Conservation (phyloP, 2,888 invertebrate genomes). For the Sthenelais limicola region DNA sequence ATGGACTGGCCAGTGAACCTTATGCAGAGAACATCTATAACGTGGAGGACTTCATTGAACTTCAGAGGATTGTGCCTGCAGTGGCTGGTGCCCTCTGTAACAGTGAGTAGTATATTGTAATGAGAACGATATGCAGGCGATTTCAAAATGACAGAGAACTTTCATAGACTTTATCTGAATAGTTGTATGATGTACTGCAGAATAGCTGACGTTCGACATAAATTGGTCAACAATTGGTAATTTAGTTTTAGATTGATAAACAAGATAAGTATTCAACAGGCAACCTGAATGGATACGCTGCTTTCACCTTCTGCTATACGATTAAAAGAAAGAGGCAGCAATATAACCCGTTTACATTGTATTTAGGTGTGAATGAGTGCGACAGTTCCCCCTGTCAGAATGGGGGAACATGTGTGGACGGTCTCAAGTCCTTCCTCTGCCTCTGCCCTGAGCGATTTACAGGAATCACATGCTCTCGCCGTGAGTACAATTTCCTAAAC, state of each 20-base stretch:
- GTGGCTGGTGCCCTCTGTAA: slow-evolving; percentile 50
- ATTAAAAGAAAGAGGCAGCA: no score
- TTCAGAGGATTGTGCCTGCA: slow-evolving; percentile 40
- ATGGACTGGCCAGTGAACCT: slow-evolving; percentile 51
- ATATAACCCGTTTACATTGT: no score
- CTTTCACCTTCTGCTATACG: no score
- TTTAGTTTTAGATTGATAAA: no score
- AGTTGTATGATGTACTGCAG: no score
- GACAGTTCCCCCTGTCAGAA: slow-evolving; percentile 62
- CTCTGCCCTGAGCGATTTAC: slow-evolving; percentile 46
- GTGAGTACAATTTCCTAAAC: no score
- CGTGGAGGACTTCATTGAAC: slow-evolving; percentile 47
- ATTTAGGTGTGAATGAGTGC: slow-evolving; percentile 61
- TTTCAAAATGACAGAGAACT: neutral
- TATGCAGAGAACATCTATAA: slow-evolving; percentile 50
- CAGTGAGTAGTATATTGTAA: slow-evolving; percentile 41
- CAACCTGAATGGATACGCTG: no score
- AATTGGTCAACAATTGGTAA: no score
- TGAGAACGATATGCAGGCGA: neutral
- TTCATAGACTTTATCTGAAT: no score
- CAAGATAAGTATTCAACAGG: no score
- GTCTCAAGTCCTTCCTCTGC: slow-evolving; percentile 54
- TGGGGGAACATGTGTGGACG: slow-evolving; percentile 64
- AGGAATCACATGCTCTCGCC: slow-evolving; percentile 46
- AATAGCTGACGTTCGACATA: no score